Conservation (phyloP, 2,888 invertebrate species). For the Thymelicus sylvestris region DNA sequence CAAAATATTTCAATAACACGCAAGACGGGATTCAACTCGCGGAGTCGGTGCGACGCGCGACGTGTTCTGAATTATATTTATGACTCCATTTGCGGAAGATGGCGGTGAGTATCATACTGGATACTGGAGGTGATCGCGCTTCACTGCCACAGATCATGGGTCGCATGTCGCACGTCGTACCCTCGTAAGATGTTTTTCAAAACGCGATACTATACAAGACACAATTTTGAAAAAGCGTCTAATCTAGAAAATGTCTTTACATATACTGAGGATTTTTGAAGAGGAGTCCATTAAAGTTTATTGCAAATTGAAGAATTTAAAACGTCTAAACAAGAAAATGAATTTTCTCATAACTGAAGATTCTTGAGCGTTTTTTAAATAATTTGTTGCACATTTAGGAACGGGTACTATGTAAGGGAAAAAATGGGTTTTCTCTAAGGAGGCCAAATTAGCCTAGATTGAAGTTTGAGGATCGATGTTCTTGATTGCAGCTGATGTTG, state of each 20-base stretch:
- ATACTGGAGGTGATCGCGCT: neutral
- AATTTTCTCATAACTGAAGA: too few relatives aligned
- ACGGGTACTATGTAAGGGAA: neutral
- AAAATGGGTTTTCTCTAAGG: too few relatives aligned
- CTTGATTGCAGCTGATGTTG: too few relatives aligned
- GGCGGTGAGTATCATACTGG: neutral
- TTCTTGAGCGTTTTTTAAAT: neutral
- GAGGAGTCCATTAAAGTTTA: too few relatives aligned
- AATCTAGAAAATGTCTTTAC: neutral
- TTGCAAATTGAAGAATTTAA: too few relatives aligned
- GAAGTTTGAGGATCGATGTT: too few relatives aligned
- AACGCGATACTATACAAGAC: neutral
- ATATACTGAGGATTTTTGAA: neutral
- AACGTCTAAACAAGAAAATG: too few relatives aligned
- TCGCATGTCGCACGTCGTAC: neutral
- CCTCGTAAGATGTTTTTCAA: neutral
- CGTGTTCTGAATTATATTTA: slow-evolving; percentile 31
- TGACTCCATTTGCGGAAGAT: slow-evolving; percentile 7
- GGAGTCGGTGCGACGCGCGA: slow-evolving; percentile 17
- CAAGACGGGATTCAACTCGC: slow-evolving; percentile 34
- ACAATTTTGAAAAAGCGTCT: neutral
- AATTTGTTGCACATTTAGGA: neutral
- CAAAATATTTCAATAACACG: slow-evolving; percentile 41
- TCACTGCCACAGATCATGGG: neutral
- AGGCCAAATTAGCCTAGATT: too few relatives aligned